Percentiles rank a stretch among this genome's conserved stretches.
Conservation (phyloP, 2,113 vertebrate genomes). For the Eubucco bourcierii region DNA sequence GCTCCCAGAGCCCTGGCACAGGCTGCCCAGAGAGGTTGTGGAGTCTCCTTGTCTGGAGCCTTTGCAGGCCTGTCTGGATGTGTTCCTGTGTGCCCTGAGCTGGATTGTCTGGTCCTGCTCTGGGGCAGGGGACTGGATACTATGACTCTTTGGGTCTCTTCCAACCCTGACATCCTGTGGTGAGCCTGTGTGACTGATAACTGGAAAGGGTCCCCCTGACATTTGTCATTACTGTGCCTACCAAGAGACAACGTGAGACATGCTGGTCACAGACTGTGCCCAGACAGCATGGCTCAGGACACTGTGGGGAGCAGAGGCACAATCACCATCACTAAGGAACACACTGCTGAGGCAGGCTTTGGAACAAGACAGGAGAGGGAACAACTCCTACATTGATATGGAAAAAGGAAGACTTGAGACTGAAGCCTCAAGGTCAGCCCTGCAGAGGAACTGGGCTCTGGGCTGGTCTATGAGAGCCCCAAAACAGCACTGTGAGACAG, state of each 20-base stretch:
- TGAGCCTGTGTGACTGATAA: no score
- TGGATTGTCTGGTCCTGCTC: no score
- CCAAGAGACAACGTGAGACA: rapidly evolving
- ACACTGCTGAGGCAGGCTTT: neutral
- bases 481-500: rapidly evolving
- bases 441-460: rapidly evolving
- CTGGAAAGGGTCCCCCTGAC: no score
- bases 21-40: no score
- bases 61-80: no score
- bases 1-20: no score
- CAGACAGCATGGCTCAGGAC: neutral
- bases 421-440: neutral
- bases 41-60: no score
- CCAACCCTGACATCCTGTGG: no score
- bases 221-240: no score
- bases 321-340: rapidly evolving
- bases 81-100: no score
- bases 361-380: neutral
- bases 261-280: rapidly evolving
- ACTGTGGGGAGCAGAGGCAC: neutral
- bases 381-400: neutral
- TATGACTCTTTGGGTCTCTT: no score
- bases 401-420: neutral
- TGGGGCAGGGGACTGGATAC: no score
- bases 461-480: neutral